These are phyloP conservation scores for Stenotaenia linearis DNA, from an alignment of 2,888 invertebrate genomes.

Conservation along the genomic window DNA sequence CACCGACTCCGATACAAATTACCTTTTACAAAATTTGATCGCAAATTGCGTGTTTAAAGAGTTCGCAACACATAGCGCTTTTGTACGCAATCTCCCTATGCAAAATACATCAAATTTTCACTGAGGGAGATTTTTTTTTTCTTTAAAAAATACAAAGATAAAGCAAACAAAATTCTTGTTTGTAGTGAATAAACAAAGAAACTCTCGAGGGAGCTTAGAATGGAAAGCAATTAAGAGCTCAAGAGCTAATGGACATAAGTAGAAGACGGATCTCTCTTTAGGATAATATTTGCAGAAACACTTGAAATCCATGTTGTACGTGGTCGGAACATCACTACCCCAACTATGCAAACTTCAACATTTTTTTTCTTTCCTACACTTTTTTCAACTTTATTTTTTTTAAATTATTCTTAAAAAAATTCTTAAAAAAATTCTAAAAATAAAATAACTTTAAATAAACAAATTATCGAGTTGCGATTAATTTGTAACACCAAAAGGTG, in stretches of 20 bases:
- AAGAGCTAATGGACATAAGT: constrained; percentile 6
- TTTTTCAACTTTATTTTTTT: no score
- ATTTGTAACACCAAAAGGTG: not conserved
- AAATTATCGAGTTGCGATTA: not conserved
- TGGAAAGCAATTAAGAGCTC: not conserved
- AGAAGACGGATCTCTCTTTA: not conserved
- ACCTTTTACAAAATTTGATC: not conserved
- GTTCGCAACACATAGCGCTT: not conserved
- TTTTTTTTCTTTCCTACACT: not conserved
- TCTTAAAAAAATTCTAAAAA: no score
- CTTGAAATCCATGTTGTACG: not conserved
- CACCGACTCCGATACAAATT: constrained; percentile 7
- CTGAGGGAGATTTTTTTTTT: not conserved
- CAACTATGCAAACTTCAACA: not conserved
- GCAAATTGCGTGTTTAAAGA: not conserved
- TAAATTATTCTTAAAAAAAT: no score
- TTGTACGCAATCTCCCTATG: not conserved
- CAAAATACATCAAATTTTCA: not conserved
- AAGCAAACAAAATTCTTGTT: not conserved
- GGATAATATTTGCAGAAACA: not conserved
- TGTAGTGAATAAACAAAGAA: constrained; percentile 17
- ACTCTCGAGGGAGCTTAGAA: not conserved
- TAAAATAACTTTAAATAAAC: no score
- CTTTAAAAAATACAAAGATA: not conserved
- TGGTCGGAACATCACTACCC: not conserved